A percentile compares a stretch with the other conserved stretches of the same genome.
Evolutionary conservation across 2,888 invertebrate species (phyloP).

Genomic region (Allygus modestus): DNA sequence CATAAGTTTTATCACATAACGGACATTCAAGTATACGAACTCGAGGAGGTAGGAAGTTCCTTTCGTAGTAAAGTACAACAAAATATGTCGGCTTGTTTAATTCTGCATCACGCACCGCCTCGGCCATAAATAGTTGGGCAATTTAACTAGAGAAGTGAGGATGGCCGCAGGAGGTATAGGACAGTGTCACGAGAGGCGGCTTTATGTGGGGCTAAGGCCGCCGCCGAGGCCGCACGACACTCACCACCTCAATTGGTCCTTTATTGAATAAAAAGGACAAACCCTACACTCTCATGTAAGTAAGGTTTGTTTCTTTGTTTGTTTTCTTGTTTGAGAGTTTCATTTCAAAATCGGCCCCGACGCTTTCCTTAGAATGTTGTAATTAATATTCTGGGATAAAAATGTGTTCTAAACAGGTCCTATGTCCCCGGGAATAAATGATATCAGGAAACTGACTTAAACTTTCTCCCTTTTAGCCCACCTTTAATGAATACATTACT

Average conservation of each 20-base stretch:
- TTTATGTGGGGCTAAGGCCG: background rate
- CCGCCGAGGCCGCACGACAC: background rate
- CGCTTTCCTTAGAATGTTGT: no score
- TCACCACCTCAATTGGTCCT: background rate
- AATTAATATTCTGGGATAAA: no score
- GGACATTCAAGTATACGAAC: background rate
- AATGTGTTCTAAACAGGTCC: no score
- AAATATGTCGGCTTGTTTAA: slow-evolving; percentile 33
- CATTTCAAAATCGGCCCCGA: no score
- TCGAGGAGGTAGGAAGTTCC: background rate
- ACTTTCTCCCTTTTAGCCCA: no score
- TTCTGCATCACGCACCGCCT: slow-evolving; percentile 38
- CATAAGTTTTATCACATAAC: background rate
- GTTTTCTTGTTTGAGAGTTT: no score
- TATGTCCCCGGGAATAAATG: no score
- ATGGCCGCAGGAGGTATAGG: slow-evolving; percentile 10
- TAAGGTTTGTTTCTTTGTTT: no score
- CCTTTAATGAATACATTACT: no score
- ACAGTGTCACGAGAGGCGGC: slow-evolving; percentile 29
- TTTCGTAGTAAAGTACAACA: slow-evolving; percentile 29
- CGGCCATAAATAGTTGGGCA: slow-evolving; percentile 1
- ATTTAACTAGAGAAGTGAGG: slow-evolving; percentile 35
- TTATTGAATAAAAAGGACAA: background rate
- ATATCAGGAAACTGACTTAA: no score
- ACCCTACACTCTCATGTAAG: no score